Percentiles rank a stretch among this genome's conserved stretches.
Evolutionary conservation across 2,797 vertebrate species (phyloP).

Genomic region (Lacerta agilis): DNA sequence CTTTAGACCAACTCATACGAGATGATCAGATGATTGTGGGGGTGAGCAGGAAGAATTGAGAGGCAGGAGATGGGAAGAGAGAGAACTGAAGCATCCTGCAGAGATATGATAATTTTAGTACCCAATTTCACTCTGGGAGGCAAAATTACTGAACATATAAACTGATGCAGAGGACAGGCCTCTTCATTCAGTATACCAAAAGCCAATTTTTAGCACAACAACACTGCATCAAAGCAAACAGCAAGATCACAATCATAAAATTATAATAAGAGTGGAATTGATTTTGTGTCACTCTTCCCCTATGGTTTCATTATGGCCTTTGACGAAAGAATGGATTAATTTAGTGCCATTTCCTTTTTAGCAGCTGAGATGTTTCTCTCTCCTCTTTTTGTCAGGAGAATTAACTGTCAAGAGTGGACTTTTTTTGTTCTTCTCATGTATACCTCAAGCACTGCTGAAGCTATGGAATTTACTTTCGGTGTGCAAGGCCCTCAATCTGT

Average conservation of each 20-base stretch:
- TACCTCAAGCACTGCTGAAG: not conserved
- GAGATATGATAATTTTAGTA: slow-evolving; percentile 62
- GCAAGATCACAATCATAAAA: slow-evolving; percentile 72
- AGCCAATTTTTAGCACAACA: slow-evolving; percentile 71
- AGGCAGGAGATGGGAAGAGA: not conserved
- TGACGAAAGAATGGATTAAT: slow-evolving; percentile 69
- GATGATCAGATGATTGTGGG: slow-evolving; percentile 43
- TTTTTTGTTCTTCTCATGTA: slow-evolving; percentile 7
- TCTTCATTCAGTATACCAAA: slow-evolving; percentile 68
- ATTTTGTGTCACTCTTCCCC: slow-evolving; percentile 60
- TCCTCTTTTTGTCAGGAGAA: slow-evolving; percentile 44
- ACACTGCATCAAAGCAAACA: slow-evolving; percentile 67
- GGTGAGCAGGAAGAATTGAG: slow-evolving; percentile 51
- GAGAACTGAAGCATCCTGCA: not conserved
- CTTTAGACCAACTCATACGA: slow-evolving; percentile 64
- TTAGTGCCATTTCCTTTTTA: slow-evolving; percentile 68
- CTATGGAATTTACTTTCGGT: slow-evolving; percentile 33
- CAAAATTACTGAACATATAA: slow-evolving; percentile 74
- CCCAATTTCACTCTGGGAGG: slow-evolving; percentile 68
- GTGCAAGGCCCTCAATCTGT: not conserved
- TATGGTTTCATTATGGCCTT: slow-evolving; percentile 60
- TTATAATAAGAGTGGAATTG: slow-evolving; percentile 71
- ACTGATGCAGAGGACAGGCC: slow-evolving; percentile 72
- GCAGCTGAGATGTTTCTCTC: slow-evolving; percentile 6
- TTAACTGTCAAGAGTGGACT: slow-evolving; percentile 6